Base-by-base conservation (phyloP, 2,888 invertebrate genomes). In the Dryadula phaetusa region DNA sequence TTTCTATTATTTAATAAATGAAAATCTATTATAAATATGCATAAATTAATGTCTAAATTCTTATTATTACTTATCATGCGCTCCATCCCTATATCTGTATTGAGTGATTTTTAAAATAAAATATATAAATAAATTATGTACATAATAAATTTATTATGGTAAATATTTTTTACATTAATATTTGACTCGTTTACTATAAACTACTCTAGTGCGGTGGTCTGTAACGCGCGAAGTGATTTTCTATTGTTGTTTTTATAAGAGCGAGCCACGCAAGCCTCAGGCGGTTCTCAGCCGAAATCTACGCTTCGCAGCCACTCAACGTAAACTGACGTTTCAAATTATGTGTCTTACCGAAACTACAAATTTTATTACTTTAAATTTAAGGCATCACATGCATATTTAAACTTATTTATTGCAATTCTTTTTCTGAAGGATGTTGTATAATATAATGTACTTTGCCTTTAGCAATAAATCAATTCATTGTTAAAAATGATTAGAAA, bases 221-320 rank as follows among this genome's bases (percentile, higher is more conserved):
- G 71, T 71, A 72, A 74, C 64, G 69, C 68, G 75, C 75, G 77
- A 79, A 82, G 76, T 75, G 75, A 79, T 79, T 79, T 77, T 80
- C 77, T 78, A 73, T 79, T 76, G 78, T 81, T 79, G 78, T 81
- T 81, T 83, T 82, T 81, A 80, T 77, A 78, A 80, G 79, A 76
- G 78, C 74, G 77, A 72, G 73, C 71, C 75, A 77, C 73, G 76
- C 75, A 63, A 70, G 82, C 87, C 84, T 67, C 79, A 70, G 84
- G 87, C 86, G 80, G 77, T 87, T 88, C 87, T 78, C 88, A 87
- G 76, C 83, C 82, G 79, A 81, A 79, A 79, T 82, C 75, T 78
- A 81, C 80, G 81, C 80, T 79, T 81, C 78, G 74, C 75, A 76
- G 74, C 77, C 81, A 78, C 77, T 80, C 80, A 76, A 76, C 77